A percentile compares a stretch with the other conserved stretches of the same genome.
phyloP scores from a whole-genome alignment of 2,797 vertebrate species.

The Cirrhinus mrigala region DNA sequence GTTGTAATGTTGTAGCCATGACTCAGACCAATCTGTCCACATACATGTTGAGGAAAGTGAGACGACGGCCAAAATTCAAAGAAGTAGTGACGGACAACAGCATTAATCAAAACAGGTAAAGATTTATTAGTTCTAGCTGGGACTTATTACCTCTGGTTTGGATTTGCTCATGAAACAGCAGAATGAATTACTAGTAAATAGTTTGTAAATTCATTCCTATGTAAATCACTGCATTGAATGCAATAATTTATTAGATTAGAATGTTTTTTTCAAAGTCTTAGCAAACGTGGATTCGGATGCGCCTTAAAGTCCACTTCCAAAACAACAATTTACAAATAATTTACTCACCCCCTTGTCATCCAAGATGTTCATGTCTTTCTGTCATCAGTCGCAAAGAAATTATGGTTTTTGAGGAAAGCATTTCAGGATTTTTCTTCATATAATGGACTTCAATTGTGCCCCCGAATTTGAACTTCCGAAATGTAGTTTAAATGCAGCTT shows the following conservation, averaged over 20 bases:
- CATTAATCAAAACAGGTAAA: conserved; percentile 46
- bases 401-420: too few species aligned
- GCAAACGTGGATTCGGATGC: too few species aligned
- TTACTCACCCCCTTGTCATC: too few species aligned
- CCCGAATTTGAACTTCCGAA: too few species aligned
- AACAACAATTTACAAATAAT: too few species aligned
- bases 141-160: background rate
- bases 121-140: background rate
- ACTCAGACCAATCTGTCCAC: conserved; percentile 71
- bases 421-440: too few species aligned
- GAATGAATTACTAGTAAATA: background rate
- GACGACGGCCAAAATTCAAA: conserved; percentile 71
- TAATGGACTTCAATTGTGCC: too few species aligned
- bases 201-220: background rate
- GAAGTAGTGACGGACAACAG: conserved; percentile 25
- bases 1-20: conserved; percentile 67
- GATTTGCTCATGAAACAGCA: background rate
- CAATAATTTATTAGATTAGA: background rate
- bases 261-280: background rate
- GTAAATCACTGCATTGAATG: background rate
- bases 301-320: too few species aligned
- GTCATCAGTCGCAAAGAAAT: too few species aligned
- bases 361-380: too few species aligned
- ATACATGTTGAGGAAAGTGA: conserved; percentile 62
- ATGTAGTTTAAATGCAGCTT: too few species aligned